Percentiles rank a stretch among this genome's conserved stretches.
These are phyloP conservation scores for Trichonephila inaurata DNA, from an alignment of 1,140 invertebrate species.

Conservation along the genomic window DNA sequence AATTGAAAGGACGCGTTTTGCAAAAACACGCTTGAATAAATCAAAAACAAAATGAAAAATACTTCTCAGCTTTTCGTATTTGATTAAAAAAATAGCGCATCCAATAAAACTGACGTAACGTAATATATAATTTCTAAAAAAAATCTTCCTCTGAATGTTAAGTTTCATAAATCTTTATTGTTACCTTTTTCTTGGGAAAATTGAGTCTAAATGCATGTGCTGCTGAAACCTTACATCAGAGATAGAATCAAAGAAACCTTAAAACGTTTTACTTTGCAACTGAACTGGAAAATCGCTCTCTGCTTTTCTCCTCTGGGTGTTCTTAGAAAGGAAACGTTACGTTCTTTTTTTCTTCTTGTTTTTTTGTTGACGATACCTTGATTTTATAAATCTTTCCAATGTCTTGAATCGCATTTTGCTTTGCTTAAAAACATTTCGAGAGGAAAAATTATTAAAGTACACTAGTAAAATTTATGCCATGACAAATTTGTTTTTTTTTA, in stretches of 20 bases:
- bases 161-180: not conserved
- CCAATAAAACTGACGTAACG: not conserved
- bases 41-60: not conserved
- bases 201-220: not conserved
- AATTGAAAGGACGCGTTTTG: too few relatives aligned
- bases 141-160: not conserved
- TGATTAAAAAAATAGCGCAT: not conserved
- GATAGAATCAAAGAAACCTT: conserved; percentile 29
- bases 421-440: too few relatives aligned
- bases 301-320: not conserved
- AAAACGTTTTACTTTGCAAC: conserved; percentile 1
- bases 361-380: not conserved
- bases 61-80: not conserved
- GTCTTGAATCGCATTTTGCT: not conserved
- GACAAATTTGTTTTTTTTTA: too few relatives aligned
- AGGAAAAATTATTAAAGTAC: too few relatives aligned
- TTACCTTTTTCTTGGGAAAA: not conserved
- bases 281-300: not conserved
- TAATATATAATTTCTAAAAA: not conserved
- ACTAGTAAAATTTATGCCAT: too few relatives aligned
- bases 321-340: not conserved
- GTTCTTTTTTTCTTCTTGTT: not conserved
- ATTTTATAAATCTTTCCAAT: not conserved
- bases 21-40: not conserved
- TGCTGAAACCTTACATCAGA: conserved; percentile 14